Evolutionary conservation across 1,140 invertebrate species (phyloP).

Genomic region (Zaprionus taronus): DNA sequence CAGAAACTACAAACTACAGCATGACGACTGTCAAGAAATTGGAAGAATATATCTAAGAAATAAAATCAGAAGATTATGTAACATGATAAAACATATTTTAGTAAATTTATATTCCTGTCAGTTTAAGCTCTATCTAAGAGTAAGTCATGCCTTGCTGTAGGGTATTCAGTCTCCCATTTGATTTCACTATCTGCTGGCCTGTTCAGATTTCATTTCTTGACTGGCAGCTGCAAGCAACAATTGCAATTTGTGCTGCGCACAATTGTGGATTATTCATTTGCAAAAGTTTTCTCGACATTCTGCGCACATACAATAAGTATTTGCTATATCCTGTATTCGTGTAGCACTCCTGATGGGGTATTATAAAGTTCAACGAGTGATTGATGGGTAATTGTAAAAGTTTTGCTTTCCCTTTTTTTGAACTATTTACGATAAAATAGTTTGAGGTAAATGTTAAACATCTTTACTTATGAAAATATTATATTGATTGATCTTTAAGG

Average conservation of each 20-base stretch:
- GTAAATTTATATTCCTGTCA: not conserved
- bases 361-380: not conserved
- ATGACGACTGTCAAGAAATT: not conserved
- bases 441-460: no score
- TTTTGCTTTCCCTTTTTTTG: not conserved
- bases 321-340: not conserved
- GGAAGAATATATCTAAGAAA: not conserved
- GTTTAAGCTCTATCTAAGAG: not conserved
- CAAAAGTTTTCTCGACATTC: slow-evolving; percentile 62
- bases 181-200: not conserved
- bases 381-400: not conserved
- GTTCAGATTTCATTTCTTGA: slow-evolving; percentile 61
- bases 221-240: slow-evolving; percentile 70
- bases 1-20: slow-evolving; percentile 1
- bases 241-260: slow-evolving; percentile 76
- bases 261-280: slow-evolving; percentile 78
- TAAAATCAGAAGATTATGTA: not conserved
- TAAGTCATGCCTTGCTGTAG: not conserved
- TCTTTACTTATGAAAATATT: not conserved
- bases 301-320: slow-evolving; percentile 38
- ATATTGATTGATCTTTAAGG: no score
- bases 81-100: not conserved
- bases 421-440: not conserved
- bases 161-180: not conserved
- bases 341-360: not conserved